phyloP scores from a whole-genome alignment of 2,113 vertebrate genomes.

The Sorex fumeus region DNA sequence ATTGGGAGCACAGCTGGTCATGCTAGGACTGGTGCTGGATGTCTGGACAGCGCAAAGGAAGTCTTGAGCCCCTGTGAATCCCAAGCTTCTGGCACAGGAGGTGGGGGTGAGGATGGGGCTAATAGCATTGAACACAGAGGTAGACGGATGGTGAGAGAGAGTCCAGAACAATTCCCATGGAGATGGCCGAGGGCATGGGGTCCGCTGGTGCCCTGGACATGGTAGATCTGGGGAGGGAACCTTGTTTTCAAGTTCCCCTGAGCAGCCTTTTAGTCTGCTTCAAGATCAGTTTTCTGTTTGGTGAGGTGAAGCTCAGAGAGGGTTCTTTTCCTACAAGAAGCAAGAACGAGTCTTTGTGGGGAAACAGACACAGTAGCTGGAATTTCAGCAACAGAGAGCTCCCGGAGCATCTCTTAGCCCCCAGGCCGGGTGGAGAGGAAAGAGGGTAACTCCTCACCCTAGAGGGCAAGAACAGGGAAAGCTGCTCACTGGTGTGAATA shows the following conservation, averaged over 20 bases:
- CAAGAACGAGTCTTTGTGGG: slow-evolving; percentile 66
- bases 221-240: neutral
- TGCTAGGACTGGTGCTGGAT: neutral
- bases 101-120: neutral
- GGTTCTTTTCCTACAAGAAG: slow-evolving; percentile 51
- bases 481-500: neutral
- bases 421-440: neutral
- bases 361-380: neutral
- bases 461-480: neutral
- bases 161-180: neutral
- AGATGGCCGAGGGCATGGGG: neutral
- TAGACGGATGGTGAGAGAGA: neutral
- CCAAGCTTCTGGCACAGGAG: neutral
- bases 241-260: neutral
- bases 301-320: slow-evolving; percentile 53
- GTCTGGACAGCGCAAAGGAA: neutral
- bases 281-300: slow-evolving; percentile 43
- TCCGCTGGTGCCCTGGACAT: neutral
- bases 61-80: neutral
- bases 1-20: neutral
- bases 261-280: neutral
- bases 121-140: neutral
- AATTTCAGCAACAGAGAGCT: neutral
- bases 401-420: neutral
- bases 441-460: neutral